A percentile compares a stretch with the other conserved stretches of the same genome.
Evolutionary conservation across 2,113 vertebrate species (phyloP).

Genomic region (Dasyprocta punctata): DNA sequence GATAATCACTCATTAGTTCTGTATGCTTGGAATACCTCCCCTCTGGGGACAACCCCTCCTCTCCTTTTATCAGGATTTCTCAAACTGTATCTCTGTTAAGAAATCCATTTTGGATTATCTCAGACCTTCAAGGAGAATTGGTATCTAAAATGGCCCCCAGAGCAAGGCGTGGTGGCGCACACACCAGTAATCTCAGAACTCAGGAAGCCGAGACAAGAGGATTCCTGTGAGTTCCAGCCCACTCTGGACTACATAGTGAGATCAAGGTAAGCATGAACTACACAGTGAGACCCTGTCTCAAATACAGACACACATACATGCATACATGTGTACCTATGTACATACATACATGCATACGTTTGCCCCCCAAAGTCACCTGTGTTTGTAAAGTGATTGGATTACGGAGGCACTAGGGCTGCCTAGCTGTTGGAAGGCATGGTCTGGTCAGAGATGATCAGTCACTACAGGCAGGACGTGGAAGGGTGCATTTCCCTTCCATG

Average conservation of each 20-base stretch:
- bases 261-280: not conserved
- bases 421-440: not conserved
- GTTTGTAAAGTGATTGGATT: not conserved
- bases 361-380: not conserved
- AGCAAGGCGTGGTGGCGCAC: not conserved
- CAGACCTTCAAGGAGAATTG: not conserved
- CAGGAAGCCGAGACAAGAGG: not conserved
- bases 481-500: not conserved
- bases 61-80: not conserved
- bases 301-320: not conserved
- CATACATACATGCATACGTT: not conserved
- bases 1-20: not conserved
- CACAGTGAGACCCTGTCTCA: not conserved
- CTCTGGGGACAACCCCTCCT: not conserved
- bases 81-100: not conserved
- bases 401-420: not conserved
- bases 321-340: no score
- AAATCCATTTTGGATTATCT: slow-evolving; percentile 25
- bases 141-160: not conserved
- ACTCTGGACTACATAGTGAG: not conserved
- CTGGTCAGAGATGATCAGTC: not conserved
- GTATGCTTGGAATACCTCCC: not conserved
- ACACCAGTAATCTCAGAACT: not conserved
- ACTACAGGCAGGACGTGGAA: not conserved
- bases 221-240: not conserved